Evolutionary conservation across 2,113 vertebrate species (phyloP), one percentile per base, ranked within the genome.

Genomic region (Phycodurus eques): DNA sequence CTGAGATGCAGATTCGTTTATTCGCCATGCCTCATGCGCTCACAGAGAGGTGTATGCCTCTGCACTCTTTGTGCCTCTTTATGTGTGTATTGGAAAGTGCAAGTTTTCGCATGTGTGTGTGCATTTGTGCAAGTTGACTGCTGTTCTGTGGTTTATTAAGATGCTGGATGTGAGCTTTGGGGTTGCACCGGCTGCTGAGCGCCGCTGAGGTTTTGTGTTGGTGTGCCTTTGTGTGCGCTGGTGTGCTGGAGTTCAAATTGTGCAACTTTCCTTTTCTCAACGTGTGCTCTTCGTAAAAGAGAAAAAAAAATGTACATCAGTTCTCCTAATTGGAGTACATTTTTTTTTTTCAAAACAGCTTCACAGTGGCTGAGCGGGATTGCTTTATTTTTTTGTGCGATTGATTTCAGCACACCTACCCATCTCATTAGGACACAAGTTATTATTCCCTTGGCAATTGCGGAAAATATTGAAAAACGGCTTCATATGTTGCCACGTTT

Each of bases 71-170:
- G n/a, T 27, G 71, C 75, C 47, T 67, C 31, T 53, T 73, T 67
- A 63, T 80, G 77, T 70, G 74, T 76, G 72, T 78, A 72, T 88
- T 60, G 83, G 78, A 12, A 81, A 79, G 71, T 71, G 82, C 8
- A 61, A 67, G 51, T 78, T 74, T 80, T 70, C 60, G 42, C 42
- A 62, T 70, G 66, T 76, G 47, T 77, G 75, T 73, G 82, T 80
- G 79, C 81, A 77, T 84, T 76, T 80, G 80, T 43, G 69, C 66
- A 39, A 80, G 74, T 60, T 69, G 31, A 85, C 91, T 83, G 89
- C 91, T 92, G 90, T 86, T 90, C 75, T 78, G 75, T 73, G 87
- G 78, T 89, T 90, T 92, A 90, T 92, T 88, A 92, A 80, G 75
- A 88, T 87, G 85, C 88, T 86, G 90, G 85, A 90, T 88, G 83